phyloP scores from a whole-genome alignment of 2,888 invertebrate genomes.

The Thera obeliscata region DNA sequence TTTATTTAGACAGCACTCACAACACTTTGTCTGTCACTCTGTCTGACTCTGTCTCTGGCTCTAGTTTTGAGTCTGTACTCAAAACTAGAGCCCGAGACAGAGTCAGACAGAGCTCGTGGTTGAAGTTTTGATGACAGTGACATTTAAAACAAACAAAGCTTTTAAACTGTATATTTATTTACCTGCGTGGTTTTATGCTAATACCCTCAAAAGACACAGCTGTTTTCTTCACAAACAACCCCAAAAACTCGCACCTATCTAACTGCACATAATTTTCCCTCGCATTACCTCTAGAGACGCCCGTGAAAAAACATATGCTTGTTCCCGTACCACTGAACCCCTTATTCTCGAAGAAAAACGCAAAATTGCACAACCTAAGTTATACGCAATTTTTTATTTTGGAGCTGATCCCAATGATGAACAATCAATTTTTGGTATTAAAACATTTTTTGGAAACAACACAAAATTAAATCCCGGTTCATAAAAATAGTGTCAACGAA shows the following conservation, averaged over 20 bases:
- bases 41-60: no score
- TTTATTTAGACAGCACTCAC: no score
- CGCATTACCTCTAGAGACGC: conserved; percentile 12
- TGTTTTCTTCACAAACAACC: conserved; percentile 11
- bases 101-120: no score
- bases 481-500: no score
- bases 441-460: no score
- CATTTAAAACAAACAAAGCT: not conserved
- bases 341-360: conserved; percentile 6
- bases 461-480: no score
- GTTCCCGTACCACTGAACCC: conserved; percentile 4
- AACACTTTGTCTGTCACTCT: no score
- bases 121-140: not conserved
- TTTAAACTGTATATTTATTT: not conserved
- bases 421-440: no score
- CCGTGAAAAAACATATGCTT: conserved; percentile 17
- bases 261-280: conserved; percentile 13
- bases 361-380: not conserved
- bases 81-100: no score
- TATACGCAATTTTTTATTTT: no score
- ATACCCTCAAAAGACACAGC: conserved; percentile 5
- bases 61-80: no score
- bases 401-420: no score
- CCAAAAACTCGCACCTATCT: not conserved
- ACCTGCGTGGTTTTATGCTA: not conserved